Conservation (phyloP, 2,113 vertebrate genomes). For the Siniperca chuatsi region DNA sequence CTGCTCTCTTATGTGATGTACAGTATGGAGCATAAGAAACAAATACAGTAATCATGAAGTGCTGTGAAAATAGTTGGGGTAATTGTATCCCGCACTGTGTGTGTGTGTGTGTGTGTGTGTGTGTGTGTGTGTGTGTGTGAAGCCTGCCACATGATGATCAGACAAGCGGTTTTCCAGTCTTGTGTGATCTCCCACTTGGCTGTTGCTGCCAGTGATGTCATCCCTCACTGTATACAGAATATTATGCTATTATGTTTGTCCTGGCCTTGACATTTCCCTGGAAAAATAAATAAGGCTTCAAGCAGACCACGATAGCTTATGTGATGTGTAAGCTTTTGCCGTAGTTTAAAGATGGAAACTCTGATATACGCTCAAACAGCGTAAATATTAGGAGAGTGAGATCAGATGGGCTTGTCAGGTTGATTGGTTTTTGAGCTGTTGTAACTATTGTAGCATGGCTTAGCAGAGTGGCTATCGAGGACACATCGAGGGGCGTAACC, state of each 20-base stretch:
- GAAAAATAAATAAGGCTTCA: conserved; percentile 69
- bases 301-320: conserved; percentile 38
- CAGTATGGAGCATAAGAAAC: conserved; percentile 2
- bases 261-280: conserved; percentile 68
- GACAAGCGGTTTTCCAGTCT: conserved; percentile 65
- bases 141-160: conserved; percentile 57
- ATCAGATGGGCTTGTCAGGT: conserved; percentile 41
- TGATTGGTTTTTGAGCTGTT: conserved; percentile 45
- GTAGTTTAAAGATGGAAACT: conserved; percentile 66
- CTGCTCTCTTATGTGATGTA: background rate
- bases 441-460: conserved; percentile 6
- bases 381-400: conserved; percentile 55
- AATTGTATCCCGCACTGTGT: conserved; percentile 46
- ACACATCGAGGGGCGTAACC: background rate
- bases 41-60: conserved; percentile 28
- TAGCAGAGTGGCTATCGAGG: background rate
- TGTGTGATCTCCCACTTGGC: conserved; percentile 67
- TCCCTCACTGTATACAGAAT: conserved; percentile 70
- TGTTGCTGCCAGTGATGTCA: conserved; percentile 74
- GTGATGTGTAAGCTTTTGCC: conserved; percentile 20
- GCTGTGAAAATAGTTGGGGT: conserved; percentile 60
- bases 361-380: conserved; percentile 49
- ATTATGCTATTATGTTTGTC: conserved; percentile 67
- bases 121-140: conserved; percentile 21
- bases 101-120: conserved; percentile 36